These are phyloP conservation scores for Leucopsar rothschildi DNA, from an alignment of 2,113 vertebrate species.

Conservation along the genomic window DNA sequence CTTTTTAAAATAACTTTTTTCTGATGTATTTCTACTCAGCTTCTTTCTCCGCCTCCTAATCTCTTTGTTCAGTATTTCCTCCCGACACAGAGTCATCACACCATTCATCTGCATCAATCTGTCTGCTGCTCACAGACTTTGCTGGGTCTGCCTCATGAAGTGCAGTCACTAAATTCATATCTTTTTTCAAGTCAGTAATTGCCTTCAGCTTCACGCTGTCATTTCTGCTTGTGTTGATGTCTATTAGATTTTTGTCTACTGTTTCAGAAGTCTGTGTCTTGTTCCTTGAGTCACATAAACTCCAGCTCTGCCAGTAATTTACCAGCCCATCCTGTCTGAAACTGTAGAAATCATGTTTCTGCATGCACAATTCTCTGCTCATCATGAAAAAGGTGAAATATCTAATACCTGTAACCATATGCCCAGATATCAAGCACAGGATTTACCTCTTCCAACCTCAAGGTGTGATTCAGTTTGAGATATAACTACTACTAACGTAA, in stretches of 20 bases:
- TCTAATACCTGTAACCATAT: background rate
- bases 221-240: constrained; percentile 16
- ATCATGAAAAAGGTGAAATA: background rate
- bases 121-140: constrained; percentile 25
- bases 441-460: background rate
- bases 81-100: background rate
- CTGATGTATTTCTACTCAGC: background rate
- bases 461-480: background rate
- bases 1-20: constrained; percentile 9
- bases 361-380: background rate
- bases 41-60: background rate
- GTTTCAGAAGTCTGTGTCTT: background rate
- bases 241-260: constrained; percentile 33
- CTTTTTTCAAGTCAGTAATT: constrained; percentile 14
- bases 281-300: background rate
- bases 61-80: constrained; percentile 36
- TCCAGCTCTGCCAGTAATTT: background rate
- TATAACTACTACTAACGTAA: background rate
- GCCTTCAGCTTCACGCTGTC: constrained; percentile 2
- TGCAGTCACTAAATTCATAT: constrained; percentile 36
- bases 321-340: background rate
- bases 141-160: constrained; percentile 47
- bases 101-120: constrained; percentile 52
- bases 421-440: background rate
- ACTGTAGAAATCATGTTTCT: background rate